A percentile compares a stretch with the other conserved stretches of the same genome.
phyloP scores from a whole-genome alignment of 2,113 vertebrate species.

The Charadrius vociferus region DNA sequence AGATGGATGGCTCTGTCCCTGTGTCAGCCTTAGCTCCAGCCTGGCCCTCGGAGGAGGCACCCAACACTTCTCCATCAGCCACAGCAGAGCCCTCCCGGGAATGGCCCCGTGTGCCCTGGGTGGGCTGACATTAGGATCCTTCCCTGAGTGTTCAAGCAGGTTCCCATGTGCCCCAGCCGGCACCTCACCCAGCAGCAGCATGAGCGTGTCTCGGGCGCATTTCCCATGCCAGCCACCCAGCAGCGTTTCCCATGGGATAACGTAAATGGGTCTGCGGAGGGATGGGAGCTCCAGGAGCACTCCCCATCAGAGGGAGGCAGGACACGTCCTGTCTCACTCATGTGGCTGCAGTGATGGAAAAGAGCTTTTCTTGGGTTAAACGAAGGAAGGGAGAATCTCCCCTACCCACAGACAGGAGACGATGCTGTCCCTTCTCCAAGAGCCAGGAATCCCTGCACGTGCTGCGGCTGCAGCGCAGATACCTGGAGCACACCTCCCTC shows the following conservation, averaged over 20 bases:
- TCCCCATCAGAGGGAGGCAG: background rate
- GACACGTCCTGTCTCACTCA: background rate
- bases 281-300: background rate
- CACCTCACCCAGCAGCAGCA: background rate
- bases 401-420: background rate
- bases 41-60: background rate
- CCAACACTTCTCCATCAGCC: background rate
- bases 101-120: background rate
- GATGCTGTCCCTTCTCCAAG: rapidly evolving
- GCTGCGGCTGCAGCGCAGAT: rapidly evolving
- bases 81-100: background rate
- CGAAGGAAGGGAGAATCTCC: background rate
- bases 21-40: background rate
- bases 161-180: background rate
- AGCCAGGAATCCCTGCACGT: background rate
- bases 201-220: rapidly evolving
- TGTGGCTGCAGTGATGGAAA: background rate
- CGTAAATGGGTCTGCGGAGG: background rate
- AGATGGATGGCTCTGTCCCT: background rate
- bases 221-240: background rate
- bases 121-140: background rate
- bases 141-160: background rate
- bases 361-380: background rate
- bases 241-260: background rate
- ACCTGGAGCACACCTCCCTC: background rate